A percentile compares a stretch with the other conserved stretches of the same genome.
phyloP scores from a whole-genome alignment of 1,140 invertebrate species.

The Trypoxylus dichotomus region DNA sequence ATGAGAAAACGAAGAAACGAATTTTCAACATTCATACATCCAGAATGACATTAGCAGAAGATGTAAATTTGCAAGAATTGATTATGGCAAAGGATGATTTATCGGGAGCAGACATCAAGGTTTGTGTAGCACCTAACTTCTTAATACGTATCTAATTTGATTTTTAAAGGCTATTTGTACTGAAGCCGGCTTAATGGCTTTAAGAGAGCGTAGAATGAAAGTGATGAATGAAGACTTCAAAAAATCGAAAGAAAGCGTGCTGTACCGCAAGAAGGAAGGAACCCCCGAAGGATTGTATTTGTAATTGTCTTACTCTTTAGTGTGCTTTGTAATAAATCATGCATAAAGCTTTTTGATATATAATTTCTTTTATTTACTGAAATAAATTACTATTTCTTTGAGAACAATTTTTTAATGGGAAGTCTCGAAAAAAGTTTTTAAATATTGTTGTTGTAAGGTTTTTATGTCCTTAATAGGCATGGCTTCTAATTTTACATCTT shows the following conservation, averaged over 20 bases:
- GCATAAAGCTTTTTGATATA: neutral
- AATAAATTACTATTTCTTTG: slow-evolving; percentile 24
- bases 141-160: slow-evolving; percentile 35
- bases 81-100: slow-evolving; percentile 99
- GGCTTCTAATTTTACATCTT: slow-evolving; percentile 29
- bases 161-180: slow-evolving; percentile 93
- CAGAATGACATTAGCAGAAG: slow-evolving; percentile 95
- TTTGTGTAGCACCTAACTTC: slow-evolving; percentile 50
- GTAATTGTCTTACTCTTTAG: slow-evolving; percentile 59
- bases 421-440: slow-evolving; percentile 23
- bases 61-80: slow-evolving; percentile 97
- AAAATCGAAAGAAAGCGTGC: slow-evolving; percentile 98
- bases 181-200: slow-evolving; percentile 96
- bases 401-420: neutral
- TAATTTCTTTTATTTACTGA: slow-evolving; percentile 10
- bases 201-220: slow-evolving; percentile 98
- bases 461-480: slow-evolving; percentile 31
- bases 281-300: slow-evolving; percentile 98
- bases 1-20: slow-evolving; percentile 97
- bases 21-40: slow-evolving; percentile 99
- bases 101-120: slow-evolving; percentile 91
- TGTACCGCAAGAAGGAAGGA: slow-evolving; percentile 99
- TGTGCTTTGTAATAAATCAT: neutral
- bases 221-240: slow-evolving; percentile 99
- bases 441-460: slow-evolving; percentile 26